phyloP scores from a whole-genome alignment of 53 echinoderm and acorn worm species.

The Temnopleurus reevesii region DNA sequence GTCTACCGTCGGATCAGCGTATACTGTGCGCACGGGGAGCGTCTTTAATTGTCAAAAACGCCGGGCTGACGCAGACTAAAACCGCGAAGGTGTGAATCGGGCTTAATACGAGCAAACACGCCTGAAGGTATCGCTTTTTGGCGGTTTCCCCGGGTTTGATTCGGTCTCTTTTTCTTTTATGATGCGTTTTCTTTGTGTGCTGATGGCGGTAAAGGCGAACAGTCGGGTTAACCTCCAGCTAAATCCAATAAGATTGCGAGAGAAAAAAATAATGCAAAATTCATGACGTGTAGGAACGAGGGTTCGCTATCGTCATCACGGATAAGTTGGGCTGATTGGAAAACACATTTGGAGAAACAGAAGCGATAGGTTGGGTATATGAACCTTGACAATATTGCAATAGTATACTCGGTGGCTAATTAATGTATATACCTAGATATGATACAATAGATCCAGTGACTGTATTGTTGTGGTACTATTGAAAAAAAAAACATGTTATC shows the following conservation, averaged over 20 bases:
- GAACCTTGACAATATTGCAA: not conserved
- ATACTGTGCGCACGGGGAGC: no score
- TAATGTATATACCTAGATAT: not conserved
- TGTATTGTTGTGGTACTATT: no score
- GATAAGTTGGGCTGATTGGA: conserved; percentile 22
- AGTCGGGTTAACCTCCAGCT: not conserved
- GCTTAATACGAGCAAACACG: conserved; percentile 24
- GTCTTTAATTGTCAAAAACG: no score
- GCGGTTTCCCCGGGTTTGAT: conserved; percentile 11
- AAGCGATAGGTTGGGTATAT: not conserved
- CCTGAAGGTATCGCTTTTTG: conserved; percentile 9
- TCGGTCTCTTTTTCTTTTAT: not conserved
- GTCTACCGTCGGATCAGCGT: no score
- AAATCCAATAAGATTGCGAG: conserved; percentile 31
- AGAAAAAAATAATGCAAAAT: conserved; percentile 23
- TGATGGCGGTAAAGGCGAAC: not conserved
- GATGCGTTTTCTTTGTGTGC: not conserved
- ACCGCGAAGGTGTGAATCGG: no score
- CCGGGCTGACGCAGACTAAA: no score
- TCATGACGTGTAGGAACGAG: conserved; percentile 7
- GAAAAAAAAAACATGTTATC: no score
- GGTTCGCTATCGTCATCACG: not conserved
- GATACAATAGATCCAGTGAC: not conserved
- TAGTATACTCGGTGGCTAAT: conserved; percentile 25
- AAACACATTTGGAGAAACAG: conserved; percentile 2